phyloP scores from a whole-genome alignment of 2,113 vertebrate genomes.

The Saguinus imperator region DNA sequence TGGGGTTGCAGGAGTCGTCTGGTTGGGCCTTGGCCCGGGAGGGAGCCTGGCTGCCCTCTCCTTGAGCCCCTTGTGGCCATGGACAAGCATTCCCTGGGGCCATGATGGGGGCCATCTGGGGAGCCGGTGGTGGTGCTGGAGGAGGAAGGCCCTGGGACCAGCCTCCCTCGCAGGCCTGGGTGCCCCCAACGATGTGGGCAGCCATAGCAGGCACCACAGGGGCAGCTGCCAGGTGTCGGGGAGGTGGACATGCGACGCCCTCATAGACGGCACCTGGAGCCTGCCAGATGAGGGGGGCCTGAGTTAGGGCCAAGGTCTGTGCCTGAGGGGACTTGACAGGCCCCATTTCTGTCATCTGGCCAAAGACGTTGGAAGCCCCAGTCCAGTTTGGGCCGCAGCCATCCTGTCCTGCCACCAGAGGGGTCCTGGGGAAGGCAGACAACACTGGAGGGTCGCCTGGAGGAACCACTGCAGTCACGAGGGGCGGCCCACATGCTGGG shows the following conservation, averaged over 20 bases:
- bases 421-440: neutral
- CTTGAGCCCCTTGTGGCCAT: accelerated
- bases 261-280: neutral
- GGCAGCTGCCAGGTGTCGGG: neutral
- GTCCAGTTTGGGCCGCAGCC: neutral
- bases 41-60: neutral
- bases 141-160: neutral
- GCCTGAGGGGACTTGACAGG: neutral
- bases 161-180: neutral
- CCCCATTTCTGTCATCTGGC: neutral
- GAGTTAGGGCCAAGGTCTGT: conserved; percentile 14
- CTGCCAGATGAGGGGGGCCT: neutral
- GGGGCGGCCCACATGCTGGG: neutral
- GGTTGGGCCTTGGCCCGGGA: accelerated
- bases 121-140: neutral
- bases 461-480: neutral
- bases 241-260: neutral
- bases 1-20: neutral
- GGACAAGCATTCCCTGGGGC: neutral
- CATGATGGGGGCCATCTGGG: neutral
- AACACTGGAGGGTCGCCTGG: neutral
- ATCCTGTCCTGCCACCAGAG: neutral
- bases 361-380: conserved; percentile 10
- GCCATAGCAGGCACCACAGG: neutral
- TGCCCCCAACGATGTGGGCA: neutral